Base-by-base conservation (phyloP, 92 coral and sea anemone species). In the Virgularia gustaviana region DNA sequence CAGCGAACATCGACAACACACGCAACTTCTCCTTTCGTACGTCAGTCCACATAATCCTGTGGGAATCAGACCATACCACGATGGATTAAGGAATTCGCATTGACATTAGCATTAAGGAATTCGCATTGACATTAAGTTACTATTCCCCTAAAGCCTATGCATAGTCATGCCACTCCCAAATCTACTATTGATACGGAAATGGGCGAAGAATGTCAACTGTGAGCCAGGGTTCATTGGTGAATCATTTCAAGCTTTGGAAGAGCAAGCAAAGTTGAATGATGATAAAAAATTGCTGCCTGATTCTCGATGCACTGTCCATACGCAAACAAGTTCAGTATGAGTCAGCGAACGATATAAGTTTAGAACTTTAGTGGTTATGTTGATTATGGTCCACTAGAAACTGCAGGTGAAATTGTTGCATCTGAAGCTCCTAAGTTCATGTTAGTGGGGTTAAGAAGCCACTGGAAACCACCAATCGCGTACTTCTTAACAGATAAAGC, bases 301-400 rank as follows among this genome's bases (percentile, higher is more conserved):
- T 63, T 8, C 22, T 63, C 31, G n/a, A n/a, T n/a, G 70, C 49
- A 6, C 36, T 63, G 49, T 30, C 70, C 1, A 65, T 41, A 6
- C 11, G 72, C 41, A 65, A 65, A 20, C 72, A 65, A 42, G 51
- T 33, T 2, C 6, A 41, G 3, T 65, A 23, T 35, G 56, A 65
- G 41, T 37, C 36, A 1, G 30, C 32, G 3, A 41, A 6, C 2
- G 47, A 65, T 18, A 22, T n/a, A n/a, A n/a, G n/a, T n/a, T n/a
- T n/a, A n/a, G n/a, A n/a, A 13, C 10, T 65, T 41, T 30, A 49
- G 49, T 37, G 72, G 72, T 15, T 65, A 41, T 42, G 56, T 65
- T 0, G 57, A 65, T 42, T 65, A 65, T 65, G 72, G 72, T 25
- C 45, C n/a, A 22, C 4, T 36, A 38, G 30, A 23, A 2, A 8